Percentiles rank a stretch among this genome's conserved stretches.
Conservation (phyloP, 2,888 invertebrate genomes). For the Melinaea menophilus region DNA sequence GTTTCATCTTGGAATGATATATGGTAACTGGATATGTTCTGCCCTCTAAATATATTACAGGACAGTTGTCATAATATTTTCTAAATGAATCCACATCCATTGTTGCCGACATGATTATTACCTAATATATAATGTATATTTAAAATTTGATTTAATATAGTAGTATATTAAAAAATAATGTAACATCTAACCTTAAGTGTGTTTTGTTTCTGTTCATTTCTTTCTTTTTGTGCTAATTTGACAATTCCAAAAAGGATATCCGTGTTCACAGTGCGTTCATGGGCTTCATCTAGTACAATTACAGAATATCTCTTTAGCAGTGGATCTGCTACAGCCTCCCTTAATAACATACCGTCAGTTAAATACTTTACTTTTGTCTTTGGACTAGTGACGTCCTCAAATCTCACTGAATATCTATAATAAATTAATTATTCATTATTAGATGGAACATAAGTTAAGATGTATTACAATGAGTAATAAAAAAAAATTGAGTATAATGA, state of each 20-base stretch:
- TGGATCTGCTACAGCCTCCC: constrained; percentile 91
- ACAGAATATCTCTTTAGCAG: constrained; percentile 86
- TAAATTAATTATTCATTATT: background rate
- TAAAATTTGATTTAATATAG: background rate
- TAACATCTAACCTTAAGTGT: constrained; percentile 80
- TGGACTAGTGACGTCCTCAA: constrained; percentile 90
- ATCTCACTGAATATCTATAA: constrained; percentile 88
- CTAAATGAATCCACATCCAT: constrained; percentile 97
- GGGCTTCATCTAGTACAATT: constrained; percentile 95
- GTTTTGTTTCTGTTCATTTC: constrained; percentile 77
- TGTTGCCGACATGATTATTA: constrained; percentile 96
- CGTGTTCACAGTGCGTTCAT: constrained; percentile 95
- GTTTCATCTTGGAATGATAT: constrained; percentile 82
- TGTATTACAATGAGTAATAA: background rate
- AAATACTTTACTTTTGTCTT: constrained; percentile 92
- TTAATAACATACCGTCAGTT: constrained; percentile 95
- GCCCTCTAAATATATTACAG: constrained; percentile 93
- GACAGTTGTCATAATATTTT: constrained; percentile 90
- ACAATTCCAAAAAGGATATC: constrained; percentile 96
- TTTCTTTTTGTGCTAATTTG: constrained; percentile 88
- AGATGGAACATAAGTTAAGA: background rate
- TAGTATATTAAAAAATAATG: background rate
- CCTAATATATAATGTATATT: constrained; percentile 56
- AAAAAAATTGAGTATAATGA: no score
- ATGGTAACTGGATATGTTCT: constrained; percentile 89